Conservation (phyloP, 35 echinoderm and acorn worm genomes). For the Ptychodera flava region DNA sequence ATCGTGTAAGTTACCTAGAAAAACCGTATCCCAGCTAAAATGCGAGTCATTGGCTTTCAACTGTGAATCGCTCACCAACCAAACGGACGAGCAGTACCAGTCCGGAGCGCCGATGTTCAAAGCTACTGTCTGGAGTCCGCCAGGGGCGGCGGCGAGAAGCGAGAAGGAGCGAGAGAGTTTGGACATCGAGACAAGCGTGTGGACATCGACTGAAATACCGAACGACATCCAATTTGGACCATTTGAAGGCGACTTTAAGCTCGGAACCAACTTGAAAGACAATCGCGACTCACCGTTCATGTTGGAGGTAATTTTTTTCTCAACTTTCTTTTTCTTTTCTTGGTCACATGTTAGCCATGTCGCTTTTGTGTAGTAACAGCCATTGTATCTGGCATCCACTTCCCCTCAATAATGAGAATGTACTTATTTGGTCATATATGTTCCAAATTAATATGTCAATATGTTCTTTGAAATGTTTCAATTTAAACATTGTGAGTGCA, state of each 20-base stretch:
- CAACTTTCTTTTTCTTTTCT: background rate
- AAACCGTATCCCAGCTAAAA: background rate
- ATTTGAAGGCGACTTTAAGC: conserved; percentile 32
- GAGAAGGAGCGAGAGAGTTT: background rate
- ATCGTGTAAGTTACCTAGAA: conserved; percentile 1
- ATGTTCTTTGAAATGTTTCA: too few relatives aligned
- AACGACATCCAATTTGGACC: conserved; percentile 28
- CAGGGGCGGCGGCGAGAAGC: background rate
- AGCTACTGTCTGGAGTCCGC: background rate
- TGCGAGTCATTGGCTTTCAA: background rate
- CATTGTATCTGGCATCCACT: too few relatives aligned
- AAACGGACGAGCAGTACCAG: background rate
- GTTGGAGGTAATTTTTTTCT: conserved; percentile 28
- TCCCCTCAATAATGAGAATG: too few relatives aligned
- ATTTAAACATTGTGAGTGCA: too few relatives aligned
- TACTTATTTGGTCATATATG: too few relatives aligned
- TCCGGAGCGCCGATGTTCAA: background rate
- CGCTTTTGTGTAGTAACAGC: too few relatives aligned
- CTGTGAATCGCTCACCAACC: background rate
- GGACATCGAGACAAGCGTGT: conserved; percentile 44
- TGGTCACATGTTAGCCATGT: too few relatives aligned
- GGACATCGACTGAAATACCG: conserved; percentile 37
- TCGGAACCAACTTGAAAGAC: conserved; percentile 28
- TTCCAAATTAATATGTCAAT: too few relatives aligned
- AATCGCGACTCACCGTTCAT: conserved; percentile 26